These are phyloP conservation scores for Sceliomorpha sp. DNA, from an alignment of 2,888 invertebrate species.

Conservation along the genomic window DNA sequence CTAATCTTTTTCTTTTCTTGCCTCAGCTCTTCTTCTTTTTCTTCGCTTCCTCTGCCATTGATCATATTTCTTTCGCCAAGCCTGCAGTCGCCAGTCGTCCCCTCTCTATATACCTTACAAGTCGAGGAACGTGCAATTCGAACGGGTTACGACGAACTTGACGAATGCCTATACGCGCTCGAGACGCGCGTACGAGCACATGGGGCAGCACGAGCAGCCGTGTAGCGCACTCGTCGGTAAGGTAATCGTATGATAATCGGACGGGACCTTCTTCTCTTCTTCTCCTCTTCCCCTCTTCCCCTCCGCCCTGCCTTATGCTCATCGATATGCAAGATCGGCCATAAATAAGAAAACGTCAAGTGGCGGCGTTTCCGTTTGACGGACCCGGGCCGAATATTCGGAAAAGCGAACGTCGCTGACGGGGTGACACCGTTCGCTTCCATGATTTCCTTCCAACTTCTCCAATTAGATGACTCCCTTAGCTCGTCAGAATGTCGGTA, in stretches of 20 bases:
- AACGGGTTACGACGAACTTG: slow-evolving; percentile 51
- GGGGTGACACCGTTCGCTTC: slow-evolving; percentile 31
- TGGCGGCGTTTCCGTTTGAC: too few relatives aligned
- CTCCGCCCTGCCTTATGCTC: too few relatives aligned
- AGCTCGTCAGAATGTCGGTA: slow-evolving; percentile 17
- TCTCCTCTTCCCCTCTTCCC: too few relatives aligned
- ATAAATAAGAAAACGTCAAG: too few relatives aligned
- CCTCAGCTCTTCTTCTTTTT: slow-evolving; percentile 1
- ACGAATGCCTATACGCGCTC: slow-evolving; percentile 44
- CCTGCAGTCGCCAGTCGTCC: too few relatives aligned
- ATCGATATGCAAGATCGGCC: too few relatives aligned
- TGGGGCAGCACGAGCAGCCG: too few relatives aligned
- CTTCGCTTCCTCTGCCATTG: slow-evolving; percentile 17
- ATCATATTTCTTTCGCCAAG: too few relatives aligned
- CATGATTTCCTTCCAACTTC: slow-evolving; percentile 27
- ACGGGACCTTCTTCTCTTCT: too few relatives aligned
- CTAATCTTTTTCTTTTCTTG: not conserved
- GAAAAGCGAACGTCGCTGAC: too few relatives aligned
- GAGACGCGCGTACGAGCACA: slow-evolving; percentile 32
- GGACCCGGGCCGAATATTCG: too few relatives aligned
- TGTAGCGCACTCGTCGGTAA: slow-evolving; percentile 51
- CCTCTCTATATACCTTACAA: slow-evolving; percentile 37
- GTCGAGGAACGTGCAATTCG: slow-evolving; percentile 41
- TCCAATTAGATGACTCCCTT: slow-evolving; percentile 35
- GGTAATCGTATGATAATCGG: too few relatives aligned